Evolutionary conservation across 2,888 invertebrate genomes (phyloP).

Genomic region (Drosophila demipolita): DNA sequence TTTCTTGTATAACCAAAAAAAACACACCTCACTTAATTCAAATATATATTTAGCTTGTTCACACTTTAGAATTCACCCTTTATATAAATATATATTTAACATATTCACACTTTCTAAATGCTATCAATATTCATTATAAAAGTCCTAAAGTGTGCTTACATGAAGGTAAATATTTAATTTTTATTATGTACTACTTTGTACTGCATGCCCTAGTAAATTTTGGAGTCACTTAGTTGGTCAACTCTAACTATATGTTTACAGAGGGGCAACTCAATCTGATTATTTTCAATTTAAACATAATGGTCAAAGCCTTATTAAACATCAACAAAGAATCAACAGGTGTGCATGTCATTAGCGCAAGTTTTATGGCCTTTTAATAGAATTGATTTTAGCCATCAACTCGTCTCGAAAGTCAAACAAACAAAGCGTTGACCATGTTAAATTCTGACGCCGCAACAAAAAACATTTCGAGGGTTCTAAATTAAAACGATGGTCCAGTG

Average conservation of each 20-base stretch:
- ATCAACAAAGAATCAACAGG: slow-evolving; percentile 79
- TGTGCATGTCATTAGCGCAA: slow-evolving; percentile 74
- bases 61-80: not conserved
- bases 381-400: slow-evolving; percentile 52
- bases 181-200: not conserved
- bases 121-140: not conserved
- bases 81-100: not conserved
- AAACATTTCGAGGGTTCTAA: slow-evolving; percentile 66
- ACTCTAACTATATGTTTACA: not conserved
- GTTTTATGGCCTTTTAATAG: slow-evolving; percentile 77
- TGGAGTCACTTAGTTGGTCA: not conserved
- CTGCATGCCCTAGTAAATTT: not conserved
- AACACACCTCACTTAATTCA: not conserved
- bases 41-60: slow-evolving; percentile 2
- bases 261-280: not conserved
- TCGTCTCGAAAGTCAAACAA: slow-evolving; percentile 25
- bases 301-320: slow-evolving; percentile 12
- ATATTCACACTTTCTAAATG: slow-evolving; percentile 1
- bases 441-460: slow-evolving; percentile 54
- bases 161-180: slow-evolving; percentile 8
- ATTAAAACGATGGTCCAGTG: slow-evolving; percentile 57
- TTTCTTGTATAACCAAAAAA: not conserved
- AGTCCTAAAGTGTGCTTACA: not conserved
- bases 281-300: not conserved
- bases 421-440: slow-evolving; percentile 66